Conservation (phyloP, 2,888 invertebrate genomes). For the Chrysolina haemoptera region DNA sequence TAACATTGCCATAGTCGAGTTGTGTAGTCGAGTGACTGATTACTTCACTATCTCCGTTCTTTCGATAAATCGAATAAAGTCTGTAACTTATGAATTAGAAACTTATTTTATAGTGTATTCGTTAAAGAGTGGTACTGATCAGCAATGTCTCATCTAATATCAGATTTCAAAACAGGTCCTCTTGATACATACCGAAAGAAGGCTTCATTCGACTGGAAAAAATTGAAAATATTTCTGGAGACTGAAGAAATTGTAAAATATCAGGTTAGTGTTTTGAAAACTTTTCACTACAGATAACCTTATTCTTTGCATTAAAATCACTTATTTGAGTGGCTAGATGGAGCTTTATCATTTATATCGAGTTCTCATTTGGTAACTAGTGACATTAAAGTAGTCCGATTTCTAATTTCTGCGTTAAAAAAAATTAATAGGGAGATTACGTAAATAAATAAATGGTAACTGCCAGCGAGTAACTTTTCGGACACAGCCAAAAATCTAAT, state of each 20-base stretch:
- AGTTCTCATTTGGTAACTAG: too few relatives aligned
- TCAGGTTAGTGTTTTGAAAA: conserved; percentile 66
- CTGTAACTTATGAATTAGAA: neutral
- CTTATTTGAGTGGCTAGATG: too few relatives aligned
- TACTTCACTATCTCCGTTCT: neutral
- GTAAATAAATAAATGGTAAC: too few relatives aligned
- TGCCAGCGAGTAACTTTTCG: too few relatives aligned
- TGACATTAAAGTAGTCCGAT: too few relatives aligned
- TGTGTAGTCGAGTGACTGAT: neutral
- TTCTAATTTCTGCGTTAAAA: too few relatives aligned
- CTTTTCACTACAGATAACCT: too few relatives aligned
- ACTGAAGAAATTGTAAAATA: conserved; percentile 71
- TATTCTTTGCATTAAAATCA: too few relatives aligned
- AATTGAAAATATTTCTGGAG: conserved; percentile 72
- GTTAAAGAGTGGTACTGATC: neutral
- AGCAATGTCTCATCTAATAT: conserved; percentile 69
- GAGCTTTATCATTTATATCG: too few relatives aligned
- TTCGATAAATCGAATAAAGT: neutral
- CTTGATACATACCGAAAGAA: conserved; percentile 76
- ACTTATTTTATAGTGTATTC: neutral
- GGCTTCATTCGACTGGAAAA: conserved; percentile 80
- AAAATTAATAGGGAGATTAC: too few relatives aligned
- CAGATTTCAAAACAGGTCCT: conserved; percentile 77
- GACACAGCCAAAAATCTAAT: too few relatives aligned
- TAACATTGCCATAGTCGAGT: neutral